Percentiles rank a stretch among this genome's conserved stretches.
Evolutionary conservation across 2,113 vertebrate genomes (phyloP).

Genomic region (Plecturocebus donacophilus): DNA sequence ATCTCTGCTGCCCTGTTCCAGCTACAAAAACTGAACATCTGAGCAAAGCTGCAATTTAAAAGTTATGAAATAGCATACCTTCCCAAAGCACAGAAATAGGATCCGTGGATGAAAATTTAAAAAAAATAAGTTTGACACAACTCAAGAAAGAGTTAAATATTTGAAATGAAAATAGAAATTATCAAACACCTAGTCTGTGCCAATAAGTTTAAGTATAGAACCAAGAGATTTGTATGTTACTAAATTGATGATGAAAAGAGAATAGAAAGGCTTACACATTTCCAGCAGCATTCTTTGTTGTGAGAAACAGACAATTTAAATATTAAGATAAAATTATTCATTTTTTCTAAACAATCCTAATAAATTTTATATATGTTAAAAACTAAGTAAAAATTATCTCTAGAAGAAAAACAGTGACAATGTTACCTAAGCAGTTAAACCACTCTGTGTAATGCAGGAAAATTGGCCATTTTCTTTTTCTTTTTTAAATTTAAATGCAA

Average conservation of each 20-base stretch:
- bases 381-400: background rate
- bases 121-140: slow-evolving; percentile 20
- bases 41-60: background rate
- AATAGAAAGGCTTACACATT: background rate
- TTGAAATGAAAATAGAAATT: background rate
- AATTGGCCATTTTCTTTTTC: background rate
- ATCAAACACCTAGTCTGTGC: background rate
- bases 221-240: background rate
- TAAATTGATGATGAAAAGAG: background rate
- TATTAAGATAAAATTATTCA: background rate
- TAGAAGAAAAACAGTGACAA: background rate
- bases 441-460: background rate
- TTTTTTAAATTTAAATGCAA: background rate
- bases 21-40: slow-evolving; percentile 34
- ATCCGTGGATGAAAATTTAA: background rate
- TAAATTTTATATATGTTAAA: background rate
- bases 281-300: background rate
- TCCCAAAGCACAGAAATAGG: background rate
- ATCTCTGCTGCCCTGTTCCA: slow-evolving; percentile 10
- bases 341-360: background rate
- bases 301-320: slow-evolving; percentile 3
- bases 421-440: background rate
- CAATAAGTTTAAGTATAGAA: background rate
- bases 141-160: background rate
- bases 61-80: background rate